phyloP scores from a whole-genome alignment of 2,113 vertebrate genomes.

The Grus americana region DNA sequence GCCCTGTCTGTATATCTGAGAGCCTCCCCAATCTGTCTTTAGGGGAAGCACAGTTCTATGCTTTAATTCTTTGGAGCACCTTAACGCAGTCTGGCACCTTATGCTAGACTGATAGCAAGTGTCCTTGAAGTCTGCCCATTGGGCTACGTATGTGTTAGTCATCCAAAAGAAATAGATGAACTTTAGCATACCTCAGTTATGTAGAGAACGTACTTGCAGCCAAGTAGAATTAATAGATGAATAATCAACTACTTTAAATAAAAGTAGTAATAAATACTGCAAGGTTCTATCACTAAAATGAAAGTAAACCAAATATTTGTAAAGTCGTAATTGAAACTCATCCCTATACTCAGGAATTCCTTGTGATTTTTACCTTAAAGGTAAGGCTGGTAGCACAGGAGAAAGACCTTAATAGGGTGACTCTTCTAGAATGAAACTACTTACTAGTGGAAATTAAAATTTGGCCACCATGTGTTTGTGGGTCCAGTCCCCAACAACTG shows the following conservation, averaged over 20 bases:
- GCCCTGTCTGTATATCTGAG: neutral
- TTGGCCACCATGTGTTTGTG: neutral
- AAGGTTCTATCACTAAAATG: neutral
- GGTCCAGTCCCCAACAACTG: neutral
- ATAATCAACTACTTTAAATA: neutral
- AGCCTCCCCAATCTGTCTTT: neutral
- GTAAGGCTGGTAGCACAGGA: neutral
- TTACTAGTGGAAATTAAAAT: neutral
- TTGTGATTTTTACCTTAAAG: neutral
- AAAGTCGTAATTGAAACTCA: neutral
- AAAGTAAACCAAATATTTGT: neutral
- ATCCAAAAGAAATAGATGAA: neutral
- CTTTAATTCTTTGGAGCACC: neutral
- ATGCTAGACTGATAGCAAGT: neutral
- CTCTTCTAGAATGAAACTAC: neutral
- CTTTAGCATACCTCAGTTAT: neutral
- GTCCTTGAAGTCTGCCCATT: neutral
- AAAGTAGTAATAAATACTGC: neutral
- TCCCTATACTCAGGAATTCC: neutral
- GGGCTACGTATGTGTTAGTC: accelerated
- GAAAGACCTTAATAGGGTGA: neutral
- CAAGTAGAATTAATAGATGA: neutral
- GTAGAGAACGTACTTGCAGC: neutral
- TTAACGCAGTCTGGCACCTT: neutral
- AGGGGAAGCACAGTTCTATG: neutral